Evolutionary conservation across 2,888 invertebrate genomes (phyloP), one percentile per base, ranked within the genome.

Genomic region (Zhengitettix transpicula): DNA sequence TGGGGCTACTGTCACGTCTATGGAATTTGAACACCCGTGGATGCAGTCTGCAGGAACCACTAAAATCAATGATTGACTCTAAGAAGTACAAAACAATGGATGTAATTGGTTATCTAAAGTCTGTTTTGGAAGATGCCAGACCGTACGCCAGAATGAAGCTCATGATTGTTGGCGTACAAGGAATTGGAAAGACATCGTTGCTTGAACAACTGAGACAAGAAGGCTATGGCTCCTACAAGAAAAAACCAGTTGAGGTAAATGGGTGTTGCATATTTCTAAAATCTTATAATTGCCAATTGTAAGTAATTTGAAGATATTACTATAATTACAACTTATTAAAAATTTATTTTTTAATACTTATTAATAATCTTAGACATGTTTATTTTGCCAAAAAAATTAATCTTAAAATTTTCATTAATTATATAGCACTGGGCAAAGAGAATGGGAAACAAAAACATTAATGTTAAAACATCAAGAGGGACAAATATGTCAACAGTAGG

Each of bases 31-130:
- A 92, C 73, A 89, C 96, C 3, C 81, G 86, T 53, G 93, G 93
- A 3, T 98, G 98, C 69, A 79, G 84, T 40, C 76, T 95, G 12
- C 85, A 85, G 67, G 96, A 95, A 70, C 95, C 96, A 0, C 74
- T 96, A 0, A 85, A 84, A 63, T 85, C 89, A 0, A 94, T 96
- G 90, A 86, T 97, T 62, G 87, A 89, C 57, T 85, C 89, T 61
- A 95, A 95, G 67, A 87, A 91, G 66, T 93, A 91, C 72, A 94
- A 94, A 76, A 96, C 97, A 1, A 90, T 92, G 82, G 97, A 98
- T 71, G 85, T 90, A 57, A 85, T 98, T 55, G 91, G 89, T 0
- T 98, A 97, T 71, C 79, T 99, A 16, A 92, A 94, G 73, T 87
- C 87, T 0, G 89, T 87, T 16, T 73, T 86, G 65, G 91, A 92